Evolutionary conservation across 2,797 vertebrate genomes (phyloP).

Genomic region (Darevskia mixta): DNA sequence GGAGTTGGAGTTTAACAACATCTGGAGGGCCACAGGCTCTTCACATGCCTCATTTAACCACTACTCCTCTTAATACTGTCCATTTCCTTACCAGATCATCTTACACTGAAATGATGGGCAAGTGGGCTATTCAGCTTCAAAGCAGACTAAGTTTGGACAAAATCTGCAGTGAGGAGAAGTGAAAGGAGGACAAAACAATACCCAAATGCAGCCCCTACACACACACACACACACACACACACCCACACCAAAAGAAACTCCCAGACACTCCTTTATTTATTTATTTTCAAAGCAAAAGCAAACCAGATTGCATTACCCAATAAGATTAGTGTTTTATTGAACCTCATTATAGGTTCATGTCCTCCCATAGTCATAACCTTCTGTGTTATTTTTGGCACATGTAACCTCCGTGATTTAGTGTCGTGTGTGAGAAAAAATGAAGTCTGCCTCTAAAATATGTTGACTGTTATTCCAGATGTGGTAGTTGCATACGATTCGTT

Average conservation of each 20-base stretch:
- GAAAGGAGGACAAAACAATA: constrained; percentile 46
- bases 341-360: constrained; percentile 67
- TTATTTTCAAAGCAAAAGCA: constrained; percentile 62
- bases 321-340: constrained; percentile 71
- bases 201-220: constrained; percentile 22
- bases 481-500: constrained; percentile 68
- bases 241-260: not conserved
- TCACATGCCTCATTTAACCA: no score
- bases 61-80: constrained; percentile 8
- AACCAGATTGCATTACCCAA: constrained; percentile 66
- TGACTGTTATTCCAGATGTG: constrained; percentile 75
- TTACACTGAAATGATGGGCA: constrained; percentile 4
- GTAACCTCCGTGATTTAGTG: constrained; percentile 65
- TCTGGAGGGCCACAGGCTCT: no score
- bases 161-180: constrained; percentile 46
- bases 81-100: constrained; percentile 16
- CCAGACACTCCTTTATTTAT: not conserved
- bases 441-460: constrained; percentile 68
- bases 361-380: constrained; percentile 67
- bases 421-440: constrained; percentile 71
- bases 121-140: constrained; percentile 27
- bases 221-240: no score
- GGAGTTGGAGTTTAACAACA: no score
- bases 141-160: constrained; percentile 40
- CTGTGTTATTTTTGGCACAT: constrained; percentile 71